These are phyloP conservation scores for Orussus abietinus DNA, from an alignment of 1,140 invertebrate genomes.

Conservation along the genomic window DNA sequence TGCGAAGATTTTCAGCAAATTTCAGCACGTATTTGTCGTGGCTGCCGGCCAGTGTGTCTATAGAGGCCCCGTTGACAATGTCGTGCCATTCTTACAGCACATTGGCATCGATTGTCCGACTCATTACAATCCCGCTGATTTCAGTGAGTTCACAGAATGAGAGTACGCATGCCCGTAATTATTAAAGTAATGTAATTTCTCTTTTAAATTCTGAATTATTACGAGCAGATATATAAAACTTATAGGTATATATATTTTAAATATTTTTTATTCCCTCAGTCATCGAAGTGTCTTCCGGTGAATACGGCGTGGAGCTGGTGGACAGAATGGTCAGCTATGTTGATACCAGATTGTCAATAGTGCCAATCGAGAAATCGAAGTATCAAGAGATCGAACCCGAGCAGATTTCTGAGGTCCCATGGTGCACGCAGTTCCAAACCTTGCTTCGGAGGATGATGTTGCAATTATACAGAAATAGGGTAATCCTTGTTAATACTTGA, in stretches of 20 bases:
- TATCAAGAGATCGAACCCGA: conserved; percentile 32
- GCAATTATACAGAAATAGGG: conserved; percentile 69
- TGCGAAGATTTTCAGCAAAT: conserved; percentile 70
- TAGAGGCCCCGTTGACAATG: conserved; percentile 62
- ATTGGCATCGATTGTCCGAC: conserved; percentile 68
- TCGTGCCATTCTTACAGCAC: conserved; percentile 66
- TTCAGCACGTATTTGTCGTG: conserved; percentile 75
- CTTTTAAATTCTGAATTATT: not conserved
- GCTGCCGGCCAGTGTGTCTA: conserved; percentile 72
- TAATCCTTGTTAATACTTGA: too few relatives aligned
- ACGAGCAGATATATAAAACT: too few relatives aligned
- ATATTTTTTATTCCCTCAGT: conserved; percentile 57
- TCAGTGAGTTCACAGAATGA: conserved; percentile 68
- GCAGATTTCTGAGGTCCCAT: conserved; percentile 53
- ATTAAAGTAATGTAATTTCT: too few relatives aligned
- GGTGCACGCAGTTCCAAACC: conserved; percentile 64
- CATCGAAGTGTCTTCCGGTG: conserved; percentile 71
- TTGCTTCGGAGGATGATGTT: conserved; percentile 65
- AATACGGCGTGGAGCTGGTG: conserved; percentile 64
- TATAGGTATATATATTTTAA: too few relatives aligned
- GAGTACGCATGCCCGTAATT: too few relatives aligned
- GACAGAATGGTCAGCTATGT: conserved; percentile 63
- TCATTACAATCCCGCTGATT: conserved; percentile 80
- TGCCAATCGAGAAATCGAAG: conserved; percentile 47
- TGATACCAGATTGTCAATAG: conserved; percentile 57